These are phyloP conservation scores for Merops nubicus DNA, from an alignment of 2,113 vertebrate genomes.

Conservation along the genomic window DNA sequence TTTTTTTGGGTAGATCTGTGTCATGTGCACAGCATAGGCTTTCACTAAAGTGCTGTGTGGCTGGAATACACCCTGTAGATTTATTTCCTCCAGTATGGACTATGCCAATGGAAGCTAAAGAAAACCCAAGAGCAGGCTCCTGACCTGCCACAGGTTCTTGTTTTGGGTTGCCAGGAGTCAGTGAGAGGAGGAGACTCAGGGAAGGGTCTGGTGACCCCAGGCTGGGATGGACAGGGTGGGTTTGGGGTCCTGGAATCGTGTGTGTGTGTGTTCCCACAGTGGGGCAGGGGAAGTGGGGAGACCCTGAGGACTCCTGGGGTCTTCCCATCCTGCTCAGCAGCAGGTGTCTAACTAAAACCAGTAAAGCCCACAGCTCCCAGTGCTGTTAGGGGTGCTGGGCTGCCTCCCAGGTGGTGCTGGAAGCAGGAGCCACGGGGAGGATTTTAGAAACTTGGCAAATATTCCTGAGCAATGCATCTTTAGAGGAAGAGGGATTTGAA, in stretches of 20 bases:
- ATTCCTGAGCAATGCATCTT: background rate
- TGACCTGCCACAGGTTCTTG: background rate
- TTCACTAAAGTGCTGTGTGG: accelerated
- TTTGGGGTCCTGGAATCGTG: accelerated
- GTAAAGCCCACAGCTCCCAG: background rate
- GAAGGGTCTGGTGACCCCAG: background rate
- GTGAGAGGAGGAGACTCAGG: accelerated
- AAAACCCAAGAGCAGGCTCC: background rate
- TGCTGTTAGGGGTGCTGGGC: background rate
- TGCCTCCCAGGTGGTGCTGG: accelerated
- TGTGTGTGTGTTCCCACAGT: background rate
- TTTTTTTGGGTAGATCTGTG: background rate
- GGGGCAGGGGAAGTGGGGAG: background rate
- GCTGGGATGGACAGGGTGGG: accelerated
- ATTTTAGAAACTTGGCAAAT: background rate
- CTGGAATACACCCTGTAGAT: accelerated
- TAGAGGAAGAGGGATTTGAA: background rate
- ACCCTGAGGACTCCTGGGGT: background rate
- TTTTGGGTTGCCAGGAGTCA: background rate
- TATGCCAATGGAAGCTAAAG: background rate
- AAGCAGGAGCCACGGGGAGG: background rate
- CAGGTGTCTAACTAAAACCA: background rate
- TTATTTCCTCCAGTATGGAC: background rate
- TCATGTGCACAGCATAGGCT: accelerated
- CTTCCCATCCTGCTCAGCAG: background rate